Evolutionary conservation across 2,888 invertebrate species (phyloP), one percentile per base, ranked within the genome.

Genomic region (Lucinisca nassula): DNA sequence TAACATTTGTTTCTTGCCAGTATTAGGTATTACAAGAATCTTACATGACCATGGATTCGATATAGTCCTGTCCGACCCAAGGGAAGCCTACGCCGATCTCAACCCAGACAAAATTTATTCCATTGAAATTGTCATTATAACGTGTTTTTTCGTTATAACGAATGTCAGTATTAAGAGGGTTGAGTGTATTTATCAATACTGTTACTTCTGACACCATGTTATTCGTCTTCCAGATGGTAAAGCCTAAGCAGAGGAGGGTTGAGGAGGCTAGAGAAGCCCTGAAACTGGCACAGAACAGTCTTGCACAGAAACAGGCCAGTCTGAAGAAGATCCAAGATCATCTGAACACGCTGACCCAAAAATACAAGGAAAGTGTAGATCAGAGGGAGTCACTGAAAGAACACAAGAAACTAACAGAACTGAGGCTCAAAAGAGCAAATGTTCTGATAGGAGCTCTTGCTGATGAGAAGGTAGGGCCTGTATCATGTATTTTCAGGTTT

Each of bases 181-280:
- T n/a, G n/a, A n/a, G n/a, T n/a, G n/a, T n/a, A n/a, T n/a, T n/a
- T n/a, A n/a, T n/a, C n/a, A n/a, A n/a, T n/a, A n/a, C n/a, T n/a
- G n/a, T n/a, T n/a, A n/a, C n/a, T n/a, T n/a, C n/a, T n/a, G n/a
- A n/a, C n/a, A n/a, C n/a, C n/a, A 10, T 40, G 14, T 40, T n/a
- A 27, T 58, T 24, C 27, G 8, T 58, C 67, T 78, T 89, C 30
- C 82, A 96, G 95, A 96, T 96, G 96, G 96, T 96, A 8, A 96
- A 95, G 86, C 96, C 96, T 0, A 96, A 96, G 90, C 95, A 96
- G 90, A 94, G 93, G 81, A 89, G 95, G 61, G 95, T 96, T 12
- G 94, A 95, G 74, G 96, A 96, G 76, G 96, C 96, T 0, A 93
- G 94, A 79, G 96, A 96, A 81, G 96, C 96, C 8, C 92, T 96